Base-by-base conservation (phyloP, 2,888 invertebrate species). In the Agrochola lychnidis region DNA sequence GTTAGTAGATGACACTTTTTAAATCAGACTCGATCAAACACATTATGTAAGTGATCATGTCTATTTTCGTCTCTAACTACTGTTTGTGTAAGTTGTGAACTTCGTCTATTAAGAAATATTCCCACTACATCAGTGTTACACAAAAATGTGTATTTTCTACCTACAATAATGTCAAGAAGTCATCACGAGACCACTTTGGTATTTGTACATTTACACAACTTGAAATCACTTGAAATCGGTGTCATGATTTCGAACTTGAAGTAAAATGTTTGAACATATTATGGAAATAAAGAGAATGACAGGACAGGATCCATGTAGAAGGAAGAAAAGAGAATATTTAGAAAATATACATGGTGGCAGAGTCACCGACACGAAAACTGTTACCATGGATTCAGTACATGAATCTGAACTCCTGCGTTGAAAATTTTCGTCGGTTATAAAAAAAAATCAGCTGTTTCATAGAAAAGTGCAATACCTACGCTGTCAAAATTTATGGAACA, bases 81-180 rank as follows among this genome's bases (percentile, higher is more conserved):
- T 67, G 30, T 67, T 51, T 48, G 30, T 51, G 67, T n/a, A 16
- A 68, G n/a, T 56, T n/a, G 0, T 25, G 25, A 57, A 7, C 10
- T 5, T 63, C 2, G 30, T 70, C 30, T 70, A n/a, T 45, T 45
- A 40, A 7, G 70, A 59, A 40, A 73, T 73, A 59, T 72, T 71
- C 40, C 73, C 73, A 59, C 22, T 59, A 25, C 40, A 51, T 74
- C 4, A 36, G 45, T 63, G 22, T 36, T 53, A 25, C 36, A 45
- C 36, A 45, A 76, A 64, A 48, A 30, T 62, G n/a, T 16, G n/a
- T 63, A 45, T 76, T 76, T 36, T 45, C 2, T 40, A 25, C 22
- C 4, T 7, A 10, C 19, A 1, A 67, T 48, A 71, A 71, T 61
- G 7, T 67, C 61, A 78, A 71, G 40, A 40, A 67, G 36, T 16